Evolutionary conservation across 53 echinoderm and acorn worm genomes (phyloP), one percentile per base, ranked within the genome.

Genomic region (Mesocentrotus franciscanus): DNA sequence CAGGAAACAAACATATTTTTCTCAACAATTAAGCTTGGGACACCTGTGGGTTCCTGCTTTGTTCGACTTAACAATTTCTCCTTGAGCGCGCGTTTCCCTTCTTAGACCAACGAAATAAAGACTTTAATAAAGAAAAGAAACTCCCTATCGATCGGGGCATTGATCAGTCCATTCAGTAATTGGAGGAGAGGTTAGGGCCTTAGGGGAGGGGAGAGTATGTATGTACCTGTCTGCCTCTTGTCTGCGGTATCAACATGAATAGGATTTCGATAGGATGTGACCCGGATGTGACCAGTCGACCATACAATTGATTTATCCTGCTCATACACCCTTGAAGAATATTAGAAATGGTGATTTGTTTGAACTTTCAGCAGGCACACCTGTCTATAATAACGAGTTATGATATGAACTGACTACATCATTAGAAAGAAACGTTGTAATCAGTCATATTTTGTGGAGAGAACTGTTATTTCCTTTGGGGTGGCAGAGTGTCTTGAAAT

Each of bases 221-320:
- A 13, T 33, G 32, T 10, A 78, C 32, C 32, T 33, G 78, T 78
- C 78, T 78, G 78, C 34, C 33, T 78, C 78, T 33, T 78, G 34
- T 78, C 78, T 78, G 78, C 78, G 14, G 33, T 33, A 78, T 32
- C 78, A 35, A 33, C 4, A 33, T 18, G 17, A 64, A 20, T 5
- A 10, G 78, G 78, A 78, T 78, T n/a, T 78, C 78, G 78, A 78
- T n/a, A n/a, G n/a, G n/a, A n/a, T n/a, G n/a, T n/a, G n/a, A 78
- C 35, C 78, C 15, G 35, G 78, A 78, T 78, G 78, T 78, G 78
- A 78, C 78, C 78, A 32, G 78, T 11, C 30, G 34, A 13, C 78
- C 78, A 78, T 14, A 78, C 34, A 15, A 15, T 34, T 78, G 9
- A 76, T 78, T 78, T 11, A 33, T 33, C 78, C 78, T 78, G 33